Evolutionary conservation across 2,797 vertebrate species (phyloP).

Genomic region (Eptatretus atami): DNA sequence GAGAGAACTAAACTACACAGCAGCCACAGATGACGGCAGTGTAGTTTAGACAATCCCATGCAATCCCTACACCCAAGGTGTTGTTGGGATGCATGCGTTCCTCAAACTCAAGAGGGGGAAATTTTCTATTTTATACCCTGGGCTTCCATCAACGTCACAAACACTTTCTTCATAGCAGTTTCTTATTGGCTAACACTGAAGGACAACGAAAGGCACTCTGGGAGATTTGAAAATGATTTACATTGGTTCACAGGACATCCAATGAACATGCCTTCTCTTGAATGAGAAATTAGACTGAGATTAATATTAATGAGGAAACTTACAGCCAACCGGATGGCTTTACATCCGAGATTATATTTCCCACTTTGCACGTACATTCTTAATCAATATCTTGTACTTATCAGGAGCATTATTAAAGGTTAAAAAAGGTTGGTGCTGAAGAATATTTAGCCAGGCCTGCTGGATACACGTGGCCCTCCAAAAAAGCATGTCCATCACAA

Average conservation of each 20-base stretch:
- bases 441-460: too few relatives aligned
- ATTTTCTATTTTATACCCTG: conserved; percentile 29
- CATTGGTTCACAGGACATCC: conserved; percentile 13
- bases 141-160: conserved; percentile 21
- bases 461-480: too few relatives aligned
- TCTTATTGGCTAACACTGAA: conserved; percentile 22
- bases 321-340: too few relatives aligned
- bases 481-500: too few relatives aligned
- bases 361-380: too few relatives aligned
- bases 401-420: too few relatives aligned
- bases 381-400: too few relatives aligned
- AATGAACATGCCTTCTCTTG: too few relatives aligned
- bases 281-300: too few relatives aligned
- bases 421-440: too few relatives aligned
- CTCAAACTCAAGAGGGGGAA: conserved; percentile 46
- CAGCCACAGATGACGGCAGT: conserved; percentile 16
- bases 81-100: conserved; percentile 92
- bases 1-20: conserved; percentile 60
- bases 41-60: conserved; percentile 66
- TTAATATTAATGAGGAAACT: too few relatives aligned
- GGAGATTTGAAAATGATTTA: conserved; percentile 20
- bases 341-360: too few relatives aligned
- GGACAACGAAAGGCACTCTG: conserved; percentile 14
- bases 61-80: conserved; percentile 96
- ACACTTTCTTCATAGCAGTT: conserved; percentile 12